Evolutionary conservation across 2,888 invertebrate species (phyloP).

Genomic region (Philereme transversata): DNA sequence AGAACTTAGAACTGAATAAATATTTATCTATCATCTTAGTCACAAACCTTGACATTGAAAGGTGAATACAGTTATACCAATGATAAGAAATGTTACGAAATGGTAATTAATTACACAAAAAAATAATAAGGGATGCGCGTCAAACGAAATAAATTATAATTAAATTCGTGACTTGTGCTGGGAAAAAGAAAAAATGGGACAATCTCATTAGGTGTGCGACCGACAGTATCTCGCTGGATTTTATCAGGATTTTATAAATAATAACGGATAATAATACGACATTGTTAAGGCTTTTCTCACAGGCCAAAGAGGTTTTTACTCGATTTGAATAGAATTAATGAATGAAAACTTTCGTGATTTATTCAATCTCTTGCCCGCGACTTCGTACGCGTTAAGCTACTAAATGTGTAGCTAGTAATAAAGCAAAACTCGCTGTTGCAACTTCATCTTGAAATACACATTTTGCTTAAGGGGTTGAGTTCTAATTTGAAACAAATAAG

Average conservation of each 20-base stretch:
- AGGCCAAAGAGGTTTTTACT: conserved; percentile 6
- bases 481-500: too few species aligned
- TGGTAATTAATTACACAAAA: neutral
- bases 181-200: conserved; percentile 15
- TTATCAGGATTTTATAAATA: conserved; percentile 13
- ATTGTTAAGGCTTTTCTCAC: conserved; percentile 5
- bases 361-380: too few species aligned
- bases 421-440: too few species aligned
- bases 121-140: conserved; percentile 8
- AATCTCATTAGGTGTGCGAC: conserved; percentile 25
- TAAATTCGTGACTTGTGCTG: conserved; percentile 17
- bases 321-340: neutral
- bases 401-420: too few species aligned
- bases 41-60: too few species aligned
- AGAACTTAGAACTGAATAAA: too few species aligned
- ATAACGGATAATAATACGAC: conserved; percentile 11
- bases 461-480: too few species aligned
- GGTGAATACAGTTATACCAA: too few species aligned
- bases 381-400: too few species aligned
- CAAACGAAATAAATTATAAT: conserved; percentile 27
- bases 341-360: too few species aligned
- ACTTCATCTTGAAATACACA: too few species aligned
- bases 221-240: conserved; percentile 6
- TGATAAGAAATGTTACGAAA: neutral
- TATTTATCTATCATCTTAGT: too few species aligned